A percentile compares a stretch with the other conserved stretches of the same genome.
Conservation (phyloP, 2,888 invertebrate genomes). For the Cephus runcator region DNA sequence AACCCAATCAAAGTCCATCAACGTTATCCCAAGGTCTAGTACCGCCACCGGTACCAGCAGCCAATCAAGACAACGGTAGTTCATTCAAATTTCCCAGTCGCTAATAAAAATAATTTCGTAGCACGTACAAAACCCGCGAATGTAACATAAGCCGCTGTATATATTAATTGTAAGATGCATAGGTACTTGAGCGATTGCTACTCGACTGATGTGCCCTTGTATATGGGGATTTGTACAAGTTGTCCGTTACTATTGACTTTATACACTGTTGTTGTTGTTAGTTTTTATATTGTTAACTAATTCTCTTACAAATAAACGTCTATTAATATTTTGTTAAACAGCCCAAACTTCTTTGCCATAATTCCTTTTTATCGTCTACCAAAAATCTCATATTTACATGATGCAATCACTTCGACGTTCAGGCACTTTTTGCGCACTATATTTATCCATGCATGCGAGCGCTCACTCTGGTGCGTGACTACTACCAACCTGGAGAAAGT, state of each 20-base stretch:
- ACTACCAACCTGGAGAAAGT: conserved; percentile 42
- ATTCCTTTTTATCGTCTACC: background rate
- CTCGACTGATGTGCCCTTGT: conserved; percentile 52
- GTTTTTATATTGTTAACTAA: conserved; percentile 57
- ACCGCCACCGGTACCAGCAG: conserved; percentile 46
- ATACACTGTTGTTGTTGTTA: conserved; percentile 8
- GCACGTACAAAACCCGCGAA: conserved; percentile 17
- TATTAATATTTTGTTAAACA: conserved; percentile 56
- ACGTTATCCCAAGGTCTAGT: conserved; percentile 54
- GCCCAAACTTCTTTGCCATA: background rate
- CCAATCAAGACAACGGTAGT: conserved; percentile 37
- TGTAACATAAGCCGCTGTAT: conserved; percentile 59
- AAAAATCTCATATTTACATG: background rate
- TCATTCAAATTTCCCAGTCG: conserved; percentile 47
- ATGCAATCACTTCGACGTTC: background rate
- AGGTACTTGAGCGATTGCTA: conserved; percentile 27
- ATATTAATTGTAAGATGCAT: conserved; percentile 50
- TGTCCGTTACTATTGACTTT: conserved; percentile 9
- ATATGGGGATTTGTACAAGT: conserved; percentile 12
- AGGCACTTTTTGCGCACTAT: background rate
- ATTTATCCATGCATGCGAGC: background rate
- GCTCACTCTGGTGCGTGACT: conserved; percentile 15
- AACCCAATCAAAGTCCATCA: conserved; percentile 16
- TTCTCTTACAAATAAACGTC: conserved; percentile 59
- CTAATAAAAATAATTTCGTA: conserved; percentile 18